These are phyloP conservation scores for Oreohelix idahoensis DNA, from an alignment of 1,140 invertebrate species.

Conservation along the genomic window DNA sequence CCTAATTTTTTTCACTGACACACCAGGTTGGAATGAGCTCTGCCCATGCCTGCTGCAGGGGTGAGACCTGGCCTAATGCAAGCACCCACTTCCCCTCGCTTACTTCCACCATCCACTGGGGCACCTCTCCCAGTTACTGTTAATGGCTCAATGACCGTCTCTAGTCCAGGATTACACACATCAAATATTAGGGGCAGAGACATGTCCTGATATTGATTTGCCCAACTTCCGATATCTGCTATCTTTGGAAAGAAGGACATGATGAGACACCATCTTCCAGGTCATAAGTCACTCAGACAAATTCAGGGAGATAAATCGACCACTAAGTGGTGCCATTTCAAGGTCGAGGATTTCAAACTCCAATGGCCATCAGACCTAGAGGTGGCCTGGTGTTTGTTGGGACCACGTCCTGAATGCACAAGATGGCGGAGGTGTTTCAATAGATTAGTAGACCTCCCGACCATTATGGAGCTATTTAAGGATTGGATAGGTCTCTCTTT, in stretches of 20 bases:
- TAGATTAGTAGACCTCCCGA: constrained; percentile 36
- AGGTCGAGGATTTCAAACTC: constrained; percentile 39
- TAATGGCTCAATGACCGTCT: constrained; percentile 14
- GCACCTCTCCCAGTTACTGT: not conserved
- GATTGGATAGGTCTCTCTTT: constrained; percentile 23
- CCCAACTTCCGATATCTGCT: not conserved
- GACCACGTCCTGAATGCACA: constrained; percentile 44
- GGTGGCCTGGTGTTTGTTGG: constrained; percentile 51
- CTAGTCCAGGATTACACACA: not conserved
- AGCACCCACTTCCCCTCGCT: not conserved
- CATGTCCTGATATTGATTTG: not conserved
- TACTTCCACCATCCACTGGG: constrained; percentile 13
- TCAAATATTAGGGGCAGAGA: not conserved
- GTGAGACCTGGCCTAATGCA: constrained; percentile 34
- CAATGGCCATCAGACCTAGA: constrained; percentile 36
- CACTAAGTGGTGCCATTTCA: constrained; percentile 37
- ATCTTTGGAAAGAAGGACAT: not conserved
- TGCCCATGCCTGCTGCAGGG: constrained; percentile 36
- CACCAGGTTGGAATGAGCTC: constrained; percentile 35
- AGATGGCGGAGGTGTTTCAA: constrained; percentile 31
- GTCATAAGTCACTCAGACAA: constrained; percentile 31
- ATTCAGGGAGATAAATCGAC: constrained; percentile 22
- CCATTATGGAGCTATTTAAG: constrained; percentile 13
- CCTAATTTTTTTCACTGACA: constrained; percentile 19
- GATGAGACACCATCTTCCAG: not conserved